A percentile compares a stretch with the other conserved stretches of the same genome.
These are phyloP conservation scores for Neotoma lepida DNA, from an alignment of 2,113 vertebrate species.

Conservation along the genomic window DNA sequence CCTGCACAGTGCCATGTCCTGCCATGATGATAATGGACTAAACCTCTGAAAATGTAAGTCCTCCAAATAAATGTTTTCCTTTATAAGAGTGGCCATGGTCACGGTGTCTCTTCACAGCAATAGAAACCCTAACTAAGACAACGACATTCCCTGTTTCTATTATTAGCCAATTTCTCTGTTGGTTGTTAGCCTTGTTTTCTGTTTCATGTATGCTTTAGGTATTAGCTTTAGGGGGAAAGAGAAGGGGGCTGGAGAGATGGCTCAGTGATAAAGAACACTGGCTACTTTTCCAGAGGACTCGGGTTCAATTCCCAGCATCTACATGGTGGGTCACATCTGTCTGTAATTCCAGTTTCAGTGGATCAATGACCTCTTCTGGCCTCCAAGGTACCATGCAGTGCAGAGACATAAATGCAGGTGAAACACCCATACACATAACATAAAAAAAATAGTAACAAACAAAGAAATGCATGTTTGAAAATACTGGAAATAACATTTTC, in stretches of 20 bases:
- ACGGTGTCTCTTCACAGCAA: not conserved
- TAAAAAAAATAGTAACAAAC: not conserved
- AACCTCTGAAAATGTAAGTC: not conserved
- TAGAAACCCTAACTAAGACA: not conserved
- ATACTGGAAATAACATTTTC: not conserved
- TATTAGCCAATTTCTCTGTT: conserved; percentile 34
- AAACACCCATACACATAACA: not conserved
- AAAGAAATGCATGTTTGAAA: not conserved
- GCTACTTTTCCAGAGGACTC: not conserved
- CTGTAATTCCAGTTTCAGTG: not conserved
- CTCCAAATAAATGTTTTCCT: not conserved
- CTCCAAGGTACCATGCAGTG: not conserved
- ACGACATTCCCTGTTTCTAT: not conserved
- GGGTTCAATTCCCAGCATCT: not conserved
- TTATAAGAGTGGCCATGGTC: not conserved
- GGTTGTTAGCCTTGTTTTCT: not conserved
- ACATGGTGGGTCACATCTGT: not conserved
- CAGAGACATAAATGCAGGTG: not conserved
- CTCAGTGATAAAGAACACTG: not conserved
- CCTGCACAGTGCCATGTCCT: not conserved
- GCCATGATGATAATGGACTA: not conserved
- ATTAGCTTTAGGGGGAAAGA: not conserved
- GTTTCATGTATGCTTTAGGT: not conserved
- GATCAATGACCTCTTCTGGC: not conserved
- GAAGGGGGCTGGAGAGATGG: not conserved